Percentiles rank a stretch among this genome's conserved stretches.
Evolutionary conservation across 2,113 vertebrate species (phyloP).

Genomic region (Baryphthengus martii): DNA sequence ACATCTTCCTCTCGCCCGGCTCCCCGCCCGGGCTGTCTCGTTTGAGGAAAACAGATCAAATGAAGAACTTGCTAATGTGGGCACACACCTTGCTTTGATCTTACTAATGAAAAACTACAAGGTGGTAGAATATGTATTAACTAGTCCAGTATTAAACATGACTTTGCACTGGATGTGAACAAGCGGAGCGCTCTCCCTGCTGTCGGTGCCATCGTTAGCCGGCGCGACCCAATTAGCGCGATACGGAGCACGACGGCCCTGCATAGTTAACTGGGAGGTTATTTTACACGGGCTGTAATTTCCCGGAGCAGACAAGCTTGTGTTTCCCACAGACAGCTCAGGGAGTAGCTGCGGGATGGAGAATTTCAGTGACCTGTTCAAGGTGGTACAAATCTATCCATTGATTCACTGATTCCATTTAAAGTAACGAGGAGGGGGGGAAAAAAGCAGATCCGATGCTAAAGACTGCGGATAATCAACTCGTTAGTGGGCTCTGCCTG

Average conservation of each 20-base stretch:
- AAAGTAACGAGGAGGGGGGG: not conserved
- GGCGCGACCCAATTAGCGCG: not conserved
- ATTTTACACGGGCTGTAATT: not conserved
- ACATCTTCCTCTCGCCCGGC: not conserved
- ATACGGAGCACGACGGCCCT: not conserved
- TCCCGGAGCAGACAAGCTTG: not conserved
- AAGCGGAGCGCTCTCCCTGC: not conserved
- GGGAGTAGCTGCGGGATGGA: not conserved
- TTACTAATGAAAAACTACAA: not conserved
- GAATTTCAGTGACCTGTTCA: not conserved
- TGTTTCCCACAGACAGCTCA: not conserved
- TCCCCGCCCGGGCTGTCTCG: not conserved
- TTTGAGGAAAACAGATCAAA: not conserved
- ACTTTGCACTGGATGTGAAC: not conserved
- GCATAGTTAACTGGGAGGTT: not conserved
- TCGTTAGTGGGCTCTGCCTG: accelerated
- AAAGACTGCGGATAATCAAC: not conserved
- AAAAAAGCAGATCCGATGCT: not conserved
- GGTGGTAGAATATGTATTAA: not conserved
- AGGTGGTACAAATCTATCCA: not conserved
- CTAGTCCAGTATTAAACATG: not conserved
- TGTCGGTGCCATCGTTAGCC: not conserved
- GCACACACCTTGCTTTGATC: conserved; percentile 7
- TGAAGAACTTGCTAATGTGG: not conserved
- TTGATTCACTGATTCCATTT: not conserved